Percentiles rank a stretch among this genome's conserved stretches.
Conservation (phyloP, 2,888 invertebrate genomes). For the Rhodophaea formosa region DNA sequence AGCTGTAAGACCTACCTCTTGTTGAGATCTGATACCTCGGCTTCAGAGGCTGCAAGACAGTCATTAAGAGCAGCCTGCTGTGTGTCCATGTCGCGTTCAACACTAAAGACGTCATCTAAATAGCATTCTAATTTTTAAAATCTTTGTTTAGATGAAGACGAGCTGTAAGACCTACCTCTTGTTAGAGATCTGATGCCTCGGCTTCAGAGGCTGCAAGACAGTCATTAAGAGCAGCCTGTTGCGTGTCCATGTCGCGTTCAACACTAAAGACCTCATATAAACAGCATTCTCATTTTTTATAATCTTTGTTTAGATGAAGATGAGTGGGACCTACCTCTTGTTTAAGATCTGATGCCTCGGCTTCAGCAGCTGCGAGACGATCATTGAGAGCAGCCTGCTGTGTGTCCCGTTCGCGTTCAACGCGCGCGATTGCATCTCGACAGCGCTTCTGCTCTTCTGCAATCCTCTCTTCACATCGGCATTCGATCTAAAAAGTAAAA, state of each 20-base stretch:
- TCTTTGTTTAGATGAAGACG: too few relatives aligned
- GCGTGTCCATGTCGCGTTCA: constrained; percentile 87
- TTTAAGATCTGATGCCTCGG: constrained; percentile 75
- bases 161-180: too few relatives aligned
- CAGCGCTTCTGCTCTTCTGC: constrained; percentile 92
- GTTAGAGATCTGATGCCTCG: constrained; percentile 76
- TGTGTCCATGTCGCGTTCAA: constrained; percentile 89
- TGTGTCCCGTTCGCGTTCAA: constrained; percentile 89
- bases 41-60: constrained; percentile 72
- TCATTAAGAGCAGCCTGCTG: constrained; percentile 69
- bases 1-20: too few relatives aligned
- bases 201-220: constrained; percentile 74
- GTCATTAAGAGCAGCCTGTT: constrained; percentile 66
- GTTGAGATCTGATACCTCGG: constrained; percentile 76
- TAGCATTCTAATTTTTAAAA: constrained; percentile 93
- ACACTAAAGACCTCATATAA: constrained; percentile 90
- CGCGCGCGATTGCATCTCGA: constrained; percentile 89
- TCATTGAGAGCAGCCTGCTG: constrained; percentile 69
- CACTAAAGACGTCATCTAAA: constrained; percentile 89
- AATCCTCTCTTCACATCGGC: constrained; percentile 87
- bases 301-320: too few relatives aligned
- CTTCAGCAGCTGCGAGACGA: constrained; percentile 72
- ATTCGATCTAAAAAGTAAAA: constrained; percentile 82
- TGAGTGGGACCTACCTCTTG: constrained; percentile 76
- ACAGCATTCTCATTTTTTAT: constrained; percentile 92